These are phyloP conservation scores for Meghimatium bilineatum DNA, from an alignment of 2,888 invertebrate genomes.

Conservation along the genomic window DNA sequence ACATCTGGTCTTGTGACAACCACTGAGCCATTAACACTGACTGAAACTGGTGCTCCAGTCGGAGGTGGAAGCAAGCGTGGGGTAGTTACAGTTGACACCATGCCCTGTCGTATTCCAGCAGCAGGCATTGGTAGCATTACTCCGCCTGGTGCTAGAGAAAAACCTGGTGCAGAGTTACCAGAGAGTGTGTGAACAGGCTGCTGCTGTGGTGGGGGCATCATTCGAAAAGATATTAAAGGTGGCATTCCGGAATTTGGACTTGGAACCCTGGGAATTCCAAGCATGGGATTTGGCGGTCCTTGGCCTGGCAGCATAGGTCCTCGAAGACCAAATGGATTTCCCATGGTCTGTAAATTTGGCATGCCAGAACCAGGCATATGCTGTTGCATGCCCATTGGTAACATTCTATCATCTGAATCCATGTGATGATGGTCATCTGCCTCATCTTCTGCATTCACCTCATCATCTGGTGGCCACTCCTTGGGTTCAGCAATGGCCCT, in stretches of 20 bases:
- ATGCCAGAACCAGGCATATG: constrained; percentile 33
- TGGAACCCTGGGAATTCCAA: constrained; percentile 23
- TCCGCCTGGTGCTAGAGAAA: constrained; percentile 43
- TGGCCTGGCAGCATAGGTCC: constrained; percentile 30
- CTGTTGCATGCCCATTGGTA: background rate
- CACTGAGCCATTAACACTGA: constrained; percentile 39
- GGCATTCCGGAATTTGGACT: constrained; percentile 29
- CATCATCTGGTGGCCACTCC: constrained; percentile 53
- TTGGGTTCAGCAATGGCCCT: constrained; percentile 50
- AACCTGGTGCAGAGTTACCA: constrained; percentile 40
- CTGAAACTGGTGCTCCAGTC: constrained; percentile 32
- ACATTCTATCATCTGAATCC: constrained; percentile 48
- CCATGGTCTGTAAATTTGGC: background rate
- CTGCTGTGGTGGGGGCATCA: constrained; percentile 43
- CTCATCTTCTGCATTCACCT: constrained; percentile 47
- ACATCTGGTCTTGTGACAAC: constrained; percentile 28
- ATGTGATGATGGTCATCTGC: constrained; percentile 37
- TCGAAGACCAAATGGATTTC: constrained; percentile 29
- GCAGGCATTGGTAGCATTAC: constrained; percentile 38
- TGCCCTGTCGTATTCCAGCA: constrained; percentile 38
- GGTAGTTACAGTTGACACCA: constrained; percentile 31
- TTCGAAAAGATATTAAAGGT: constrained; percentile 41
- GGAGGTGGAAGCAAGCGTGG: constrained; percentile 35
- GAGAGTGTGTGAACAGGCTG: constrained; percentile 40
- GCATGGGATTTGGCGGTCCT: constrained; percentile 34